Conservation (phyloP, 1,140 invertebrate genomes). For the Ruditapes philippinarum region DNA sequence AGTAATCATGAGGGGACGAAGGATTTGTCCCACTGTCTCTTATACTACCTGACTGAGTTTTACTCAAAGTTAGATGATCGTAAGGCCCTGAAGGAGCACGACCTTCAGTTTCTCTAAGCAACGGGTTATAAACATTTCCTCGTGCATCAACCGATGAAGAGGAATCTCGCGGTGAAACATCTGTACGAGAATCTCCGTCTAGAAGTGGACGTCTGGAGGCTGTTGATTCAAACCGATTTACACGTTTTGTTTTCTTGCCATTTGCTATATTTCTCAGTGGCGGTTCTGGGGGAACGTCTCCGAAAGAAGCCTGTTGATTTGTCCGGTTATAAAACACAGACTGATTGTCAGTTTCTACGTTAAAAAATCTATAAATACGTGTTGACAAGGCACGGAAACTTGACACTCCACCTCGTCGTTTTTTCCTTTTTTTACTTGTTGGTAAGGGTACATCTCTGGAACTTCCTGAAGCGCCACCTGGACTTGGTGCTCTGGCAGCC, state of each 20-base stretch:
- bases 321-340: conserved; percentile 43
- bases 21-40: not conserved
- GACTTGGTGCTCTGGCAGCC: not conserved
- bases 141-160: conserved; percentile 22
- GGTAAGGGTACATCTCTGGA: conserved; percentile 26
- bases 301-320: not conserved
- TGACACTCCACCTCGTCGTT: conserved; percentile 7
- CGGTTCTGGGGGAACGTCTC: conserved; percentile 11
- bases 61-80: conserved; percentile 47
- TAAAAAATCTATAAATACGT: conserved; percentile 57
- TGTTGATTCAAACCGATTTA: conserved; percentile 46
- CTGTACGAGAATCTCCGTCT: conserved; percentile 31
- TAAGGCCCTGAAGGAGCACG: conserved; percentile 52
- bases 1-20: conserved; percentile 58
- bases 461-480: conserved; percentile 35
- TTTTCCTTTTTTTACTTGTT: not conserved
- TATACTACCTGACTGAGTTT: conserved; percentile 17
- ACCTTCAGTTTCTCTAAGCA: conserved; percentile 13
- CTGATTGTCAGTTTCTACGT: conserved; percentile 29
- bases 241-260: conserved; percentile 19
- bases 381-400: conserved; percentile 46
- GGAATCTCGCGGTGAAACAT: not conserved
- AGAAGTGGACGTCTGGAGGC: conserved; percentile 46
- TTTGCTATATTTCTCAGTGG: conserved; percentile 45
- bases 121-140: conserved; percentile 53